Percentiles rank a stretch among this genome's conserved stretches.
phyloP scores from a whole-genome alignment of 2,797 vertebrate species.

The Discoglossus pictus region DNA sequence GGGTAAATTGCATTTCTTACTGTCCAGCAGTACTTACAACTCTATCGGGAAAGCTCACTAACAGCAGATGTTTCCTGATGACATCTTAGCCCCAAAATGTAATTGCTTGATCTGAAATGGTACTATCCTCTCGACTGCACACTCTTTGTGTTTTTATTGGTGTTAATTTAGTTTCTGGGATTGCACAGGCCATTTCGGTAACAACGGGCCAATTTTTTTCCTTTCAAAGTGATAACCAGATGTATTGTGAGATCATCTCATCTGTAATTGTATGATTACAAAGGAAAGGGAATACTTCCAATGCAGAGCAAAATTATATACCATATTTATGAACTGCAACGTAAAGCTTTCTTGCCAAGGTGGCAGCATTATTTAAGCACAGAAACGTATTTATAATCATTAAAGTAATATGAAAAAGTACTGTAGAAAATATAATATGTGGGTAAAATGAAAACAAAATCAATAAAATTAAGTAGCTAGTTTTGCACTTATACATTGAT shows the following conservation, averaged over 20 bases:
- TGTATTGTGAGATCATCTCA: constrained; percentile 3
- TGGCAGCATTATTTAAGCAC: no score
- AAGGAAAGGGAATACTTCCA: no score
- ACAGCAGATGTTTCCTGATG: constrained; percentile 47
- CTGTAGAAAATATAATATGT: no score
- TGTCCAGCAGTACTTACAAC: constrained; percentile 35
- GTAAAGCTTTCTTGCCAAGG: no score
- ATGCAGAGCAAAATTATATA: no score
- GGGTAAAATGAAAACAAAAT: no score
- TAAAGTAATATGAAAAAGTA: no score
- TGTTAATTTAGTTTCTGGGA: constrained; percentile 15
- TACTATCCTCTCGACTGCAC: constrained; percentile 1
- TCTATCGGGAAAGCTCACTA: constrained; percentile 34
- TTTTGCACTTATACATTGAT: no score
- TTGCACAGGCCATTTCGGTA: neutral
- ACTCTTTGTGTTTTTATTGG: constrained; percentile 24
- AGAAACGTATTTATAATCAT: no score
- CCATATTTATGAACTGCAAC: no score
- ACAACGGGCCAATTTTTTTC: constrained; percentile 1
- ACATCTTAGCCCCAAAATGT: constrained; percentile 35
- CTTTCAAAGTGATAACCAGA: constrained; percentile 11
- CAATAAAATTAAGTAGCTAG: no score
- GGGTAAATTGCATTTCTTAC: constrained; percentile 44
- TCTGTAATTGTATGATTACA: no score
- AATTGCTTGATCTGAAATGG: constrained; percentile 14